These are phyloP conservation scores for Drosophila pseudotalamancana DNA, from an alignment of 2,888 invertebrate species.

Conservation along the genomic window DNA sequence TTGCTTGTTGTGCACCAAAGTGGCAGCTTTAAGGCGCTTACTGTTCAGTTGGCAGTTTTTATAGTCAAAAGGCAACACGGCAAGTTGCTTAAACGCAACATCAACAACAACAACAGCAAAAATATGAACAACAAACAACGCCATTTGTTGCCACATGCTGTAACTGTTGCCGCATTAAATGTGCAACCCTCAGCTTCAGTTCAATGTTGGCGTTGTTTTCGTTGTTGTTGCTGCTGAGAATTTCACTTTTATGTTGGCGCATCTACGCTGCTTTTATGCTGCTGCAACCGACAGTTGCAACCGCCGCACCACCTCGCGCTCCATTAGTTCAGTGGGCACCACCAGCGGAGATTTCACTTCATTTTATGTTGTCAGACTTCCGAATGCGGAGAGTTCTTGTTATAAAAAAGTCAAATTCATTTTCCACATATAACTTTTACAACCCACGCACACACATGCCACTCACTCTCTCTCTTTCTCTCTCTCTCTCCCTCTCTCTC, in stretches of 20 bases:
- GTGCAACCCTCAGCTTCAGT: conserved; percentile 49
- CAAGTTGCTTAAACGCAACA: conserved; percentile 54
- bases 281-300: conserved; percentile 41
- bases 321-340: conserved; percentile 66
- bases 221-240: conserved; percentile 32
- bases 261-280: conserved; percentile 63
- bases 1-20: conserved; percentile 39
- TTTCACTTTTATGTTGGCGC: conserved; percentile 74
- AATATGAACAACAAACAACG: conserved; percentile 41
- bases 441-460: conserved; percentile 21
- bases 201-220: conserved; percentile 33
- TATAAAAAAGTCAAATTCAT: conserved; percentile 81
- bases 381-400: conserved; percentile 70
- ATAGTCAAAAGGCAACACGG: conserved; percentile 73
- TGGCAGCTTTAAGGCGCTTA: conserved; percentile 69
- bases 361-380: conserved; percentile 80
- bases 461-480: not conserved
- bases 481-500: too few species aligned
- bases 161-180: conserved; percentile 76
- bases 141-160: conserved; percentile 76
- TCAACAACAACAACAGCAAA: conserved; percentile 32
- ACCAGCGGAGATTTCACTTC: conserved; percentile 78
- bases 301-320: not conserved
- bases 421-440: conserved; percentile 75
- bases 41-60: conserved; percentile 53